Evolutionary conservation across 2,797 vertebrate species (phyloP).

Genomic region (Coregonus sp.): DNA sequence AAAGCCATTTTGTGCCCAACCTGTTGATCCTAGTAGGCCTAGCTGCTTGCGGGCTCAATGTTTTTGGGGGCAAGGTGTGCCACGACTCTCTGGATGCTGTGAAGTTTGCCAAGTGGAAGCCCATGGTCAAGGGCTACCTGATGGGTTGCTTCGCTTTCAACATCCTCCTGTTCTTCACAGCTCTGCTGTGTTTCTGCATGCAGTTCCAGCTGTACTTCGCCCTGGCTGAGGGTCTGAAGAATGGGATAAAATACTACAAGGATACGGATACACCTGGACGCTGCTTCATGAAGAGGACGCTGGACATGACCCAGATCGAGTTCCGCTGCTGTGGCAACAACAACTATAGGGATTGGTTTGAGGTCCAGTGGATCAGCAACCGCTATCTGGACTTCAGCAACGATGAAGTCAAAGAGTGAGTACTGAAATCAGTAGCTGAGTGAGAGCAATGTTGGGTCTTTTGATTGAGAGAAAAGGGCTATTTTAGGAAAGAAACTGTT

Average conservation of each 20-base stretch:
- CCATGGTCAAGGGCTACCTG: conserved; percentile 86
- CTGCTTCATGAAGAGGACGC: conserved; percentile 97
- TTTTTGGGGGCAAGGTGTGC: conserved; percentile 93
- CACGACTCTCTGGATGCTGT: conserved; percentile 91
- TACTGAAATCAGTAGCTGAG: conserved; percentile 28
- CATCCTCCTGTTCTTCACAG: conserved; percentile 77
- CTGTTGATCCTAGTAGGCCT: conserved; percentile 86
- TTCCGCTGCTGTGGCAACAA: conserved; percentile 97
- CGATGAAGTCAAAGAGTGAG: conserved; percentile 93
- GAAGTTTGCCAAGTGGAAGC: conserved; percentile 89
- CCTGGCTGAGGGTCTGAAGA: conserved; percentile 86
- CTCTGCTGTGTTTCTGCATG: conserved; percentile 88
- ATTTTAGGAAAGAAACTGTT: background rate
- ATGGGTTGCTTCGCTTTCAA: conserved; percentile 82
- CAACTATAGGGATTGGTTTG: conserved; percentile 95
- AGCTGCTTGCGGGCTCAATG: conserved; percentile 84
- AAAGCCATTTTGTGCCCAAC: conserved; percentile 97
- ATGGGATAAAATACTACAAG: conserved; percentile 90
- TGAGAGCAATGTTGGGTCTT: background rate
- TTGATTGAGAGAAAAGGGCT: background rate
- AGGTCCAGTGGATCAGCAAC: conserved; percentile 99
- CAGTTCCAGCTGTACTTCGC: conserved; percentile 87
- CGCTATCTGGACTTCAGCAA: conserved; percentile 96
- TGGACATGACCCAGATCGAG: conserved; percentile 94
- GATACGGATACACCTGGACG: conserved; percentile 95